A percentile compares a stretch with the other conserved stretches of the same genome.
Conservation (phyloP, 2,888 invertebrate genomes). For the Steinernema scapterisci region DNA sequence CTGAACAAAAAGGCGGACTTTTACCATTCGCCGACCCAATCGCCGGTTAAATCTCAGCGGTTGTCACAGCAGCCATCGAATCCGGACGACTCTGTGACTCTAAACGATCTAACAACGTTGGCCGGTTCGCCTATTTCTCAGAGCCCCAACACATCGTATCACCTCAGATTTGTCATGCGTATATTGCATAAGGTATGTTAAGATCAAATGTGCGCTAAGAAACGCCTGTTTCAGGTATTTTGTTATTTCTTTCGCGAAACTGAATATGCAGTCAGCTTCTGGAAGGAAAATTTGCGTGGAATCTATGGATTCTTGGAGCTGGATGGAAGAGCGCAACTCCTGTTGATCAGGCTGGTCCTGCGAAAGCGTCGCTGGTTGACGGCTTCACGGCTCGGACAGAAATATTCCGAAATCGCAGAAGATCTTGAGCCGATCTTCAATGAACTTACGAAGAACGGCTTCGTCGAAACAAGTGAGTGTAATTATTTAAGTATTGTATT, state of each 20-base stretch:
- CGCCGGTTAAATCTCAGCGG: neutral
- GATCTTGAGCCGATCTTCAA: neutral
- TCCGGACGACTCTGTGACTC: too few relatives aligned
- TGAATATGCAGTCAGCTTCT: neutral
- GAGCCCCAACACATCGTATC: neutral
- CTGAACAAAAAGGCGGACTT: constrained; percentile 3
- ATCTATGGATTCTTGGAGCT: neutral
- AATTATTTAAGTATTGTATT: neutral
- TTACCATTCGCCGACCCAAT: constrained; percentile 8
- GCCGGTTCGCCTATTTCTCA: neutral
- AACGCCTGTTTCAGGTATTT: neutral
- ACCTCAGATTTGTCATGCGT: neutral
- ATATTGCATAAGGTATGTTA: neutral
- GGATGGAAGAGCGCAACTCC: neutral
- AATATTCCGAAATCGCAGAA: neutral
- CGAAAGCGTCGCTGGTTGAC: constrained; percentile 6
- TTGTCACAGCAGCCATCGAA: neutral
- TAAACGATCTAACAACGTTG: neutral
- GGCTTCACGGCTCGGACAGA: neutral
- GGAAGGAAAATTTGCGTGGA: neutral
- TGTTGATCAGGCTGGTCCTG: neutral
- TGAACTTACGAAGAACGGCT: neutral
- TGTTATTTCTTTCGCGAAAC: constrained; percentile 17
- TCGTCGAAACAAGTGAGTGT: neutral
- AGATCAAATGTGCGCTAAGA: neutral